Conservation (phyloP, 2,797 vertebrate species). For the Crypturellus tataupa region DNA sequence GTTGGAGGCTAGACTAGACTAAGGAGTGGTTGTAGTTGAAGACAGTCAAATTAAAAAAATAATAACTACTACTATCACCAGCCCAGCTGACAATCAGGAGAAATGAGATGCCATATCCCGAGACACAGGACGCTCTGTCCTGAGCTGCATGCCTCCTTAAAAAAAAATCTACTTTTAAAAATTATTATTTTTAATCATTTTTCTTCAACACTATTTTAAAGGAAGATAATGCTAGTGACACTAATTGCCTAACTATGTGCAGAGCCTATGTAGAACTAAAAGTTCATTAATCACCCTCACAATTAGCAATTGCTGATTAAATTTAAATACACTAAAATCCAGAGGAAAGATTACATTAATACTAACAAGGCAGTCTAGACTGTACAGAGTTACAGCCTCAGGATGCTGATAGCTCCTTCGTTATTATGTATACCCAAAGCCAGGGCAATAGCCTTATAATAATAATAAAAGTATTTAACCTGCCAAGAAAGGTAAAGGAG, state of each 20-base stretch:
- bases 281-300: not conserved
- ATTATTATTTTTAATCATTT: not conserved
- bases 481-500: not conserved
- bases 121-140: not conserved
- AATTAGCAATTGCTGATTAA: not conserved
- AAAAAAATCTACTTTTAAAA: too few species aligned
- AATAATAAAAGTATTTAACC: not conserved
- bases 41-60: not conserved
- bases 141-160: not conserved
- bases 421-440: not conserved
- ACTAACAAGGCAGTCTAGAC: not conserved
- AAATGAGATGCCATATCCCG: not conserved
- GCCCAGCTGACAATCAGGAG: not conserved
- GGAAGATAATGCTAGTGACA: not conserved
- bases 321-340: too few species aligned
- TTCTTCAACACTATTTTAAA: not conserved
- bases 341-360: not conserved
- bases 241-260: not conserved
- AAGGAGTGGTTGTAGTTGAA: not conserved
- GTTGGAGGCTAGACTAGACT: not conserved
- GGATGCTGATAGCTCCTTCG: not conserved
- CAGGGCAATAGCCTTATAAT: not conserved
- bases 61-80: not conserved
- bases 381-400: not conserved
- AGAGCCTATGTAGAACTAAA: too few species aligned